Evolutionary conservation across 1,140 invertebrate genomes (phyloP).

Genomic region (Vanessa tameamea): DNA sequence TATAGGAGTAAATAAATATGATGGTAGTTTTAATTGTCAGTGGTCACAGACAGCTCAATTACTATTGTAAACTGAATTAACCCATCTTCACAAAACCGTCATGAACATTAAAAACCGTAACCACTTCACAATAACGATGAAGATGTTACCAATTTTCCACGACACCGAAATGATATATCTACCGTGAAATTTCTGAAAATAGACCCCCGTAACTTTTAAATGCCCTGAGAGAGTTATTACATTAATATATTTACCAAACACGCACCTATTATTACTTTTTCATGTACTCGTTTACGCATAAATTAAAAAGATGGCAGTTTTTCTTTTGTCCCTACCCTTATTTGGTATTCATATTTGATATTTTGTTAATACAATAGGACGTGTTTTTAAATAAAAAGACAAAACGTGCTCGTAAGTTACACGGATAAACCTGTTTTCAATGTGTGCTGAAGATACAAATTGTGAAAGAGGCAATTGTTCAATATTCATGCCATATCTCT

Average conservation of each 20-base stretch:
- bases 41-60: constrained; percentile 26
- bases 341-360: constrained; percentile 80
- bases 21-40: constrained; percentile 20
- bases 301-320: constrained; percentile 78
- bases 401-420: constrained; percentile 67
- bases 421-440: constrained; percentile 77
- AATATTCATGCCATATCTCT: constrained; percentile 68
- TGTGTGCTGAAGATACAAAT: constrained; percentile 79
- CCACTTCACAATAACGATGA: constrained; percentile 57
- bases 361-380: constrained; percentile 77
- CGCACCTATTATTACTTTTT: constrained; percentile 79
- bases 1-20: background rate
- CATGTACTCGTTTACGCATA: constrained; percentile 79
- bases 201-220: constrained; percentile 55
- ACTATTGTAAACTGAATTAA: constrained; percentile 38
- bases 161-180: constrained; percentile 64
- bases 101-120: constrained; percentile 33
- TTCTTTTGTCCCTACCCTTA: constrained; percentile 79
- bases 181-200: constrained; percentile 79
- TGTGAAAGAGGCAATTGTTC: constrained; percentile 78
- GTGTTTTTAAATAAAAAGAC: constrained; percentile 70
- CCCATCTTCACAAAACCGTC: constrained; percentile 32
- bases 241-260: constrained; percentile 80
- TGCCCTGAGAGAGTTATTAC: constrained; percentile 72
- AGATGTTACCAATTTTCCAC: constrained; percentile 73